A percentile compares a stretch with the other conserved stretches of the same genome.
Conservation (phyloP, 2,888 invertebrate species). For the Heliconius ismenius region DNA sequence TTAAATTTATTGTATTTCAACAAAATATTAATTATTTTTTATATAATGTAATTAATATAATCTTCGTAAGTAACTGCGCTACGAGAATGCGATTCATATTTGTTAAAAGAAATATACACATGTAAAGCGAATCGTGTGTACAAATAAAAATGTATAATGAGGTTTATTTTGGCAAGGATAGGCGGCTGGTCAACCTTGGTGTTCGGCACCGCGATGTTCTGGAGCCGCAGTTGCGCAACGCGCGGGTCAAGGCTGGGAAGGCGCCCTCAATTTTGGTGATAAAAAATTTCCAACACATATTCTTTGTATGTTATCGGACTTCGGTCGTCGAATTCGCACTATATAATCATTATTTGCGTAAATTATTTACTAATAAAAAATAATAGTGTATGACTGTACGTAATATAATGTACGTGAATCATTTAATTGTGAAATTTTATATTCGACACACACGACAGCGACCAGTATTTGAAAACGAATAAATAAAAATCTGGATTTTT, state of each 20-base stretch:
- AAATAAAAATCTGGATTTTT: too few species aligned
- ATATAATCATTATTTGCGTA: constrained; percentile 11
- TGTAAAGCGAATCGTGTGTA: constrained; percentile 37
- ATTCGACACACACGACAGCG: too few species aligned
- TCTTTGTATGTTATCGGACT: constrained; percentile 56
- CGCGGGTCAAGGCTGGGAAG: constrained; percentile 74
- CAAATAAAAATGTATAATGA: constrained; percentile 49
- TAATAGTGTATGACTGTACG: neutral
- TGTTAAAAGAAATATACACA: constrained; percentile 25
- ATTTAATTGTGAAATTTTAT: too few species aligned
- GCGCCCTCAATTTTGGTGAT: constrained; percentile 71
- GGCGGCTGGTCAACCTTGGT: constrained; percentile 68
- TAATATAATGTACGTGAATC: neutral
- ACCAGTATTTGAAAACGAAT: too few species aligned
- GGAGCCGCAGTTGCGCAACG: constrained; percentile 66
- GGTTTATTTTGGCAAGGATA: constrained; percentile 64
- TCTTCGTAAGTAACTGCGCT: neutral
- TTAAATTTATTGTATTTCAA: neutral
- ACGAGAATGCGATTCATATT: neutral
- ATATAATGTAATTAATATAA: neutral
- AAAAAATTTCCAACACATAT: constrained; percentile 59
- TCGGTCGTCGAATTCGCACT: constrained; percentile 48
- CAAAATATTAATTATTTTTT: neutral
- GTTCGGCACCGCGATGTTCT: constrained; percentile 55
- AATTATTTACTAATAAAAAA: neutral